These are phyloP conservation scores for Strix uralensis DNA, from an alignment of 2,113 vertebrate species.

Conservation along the genomic window DNA sequence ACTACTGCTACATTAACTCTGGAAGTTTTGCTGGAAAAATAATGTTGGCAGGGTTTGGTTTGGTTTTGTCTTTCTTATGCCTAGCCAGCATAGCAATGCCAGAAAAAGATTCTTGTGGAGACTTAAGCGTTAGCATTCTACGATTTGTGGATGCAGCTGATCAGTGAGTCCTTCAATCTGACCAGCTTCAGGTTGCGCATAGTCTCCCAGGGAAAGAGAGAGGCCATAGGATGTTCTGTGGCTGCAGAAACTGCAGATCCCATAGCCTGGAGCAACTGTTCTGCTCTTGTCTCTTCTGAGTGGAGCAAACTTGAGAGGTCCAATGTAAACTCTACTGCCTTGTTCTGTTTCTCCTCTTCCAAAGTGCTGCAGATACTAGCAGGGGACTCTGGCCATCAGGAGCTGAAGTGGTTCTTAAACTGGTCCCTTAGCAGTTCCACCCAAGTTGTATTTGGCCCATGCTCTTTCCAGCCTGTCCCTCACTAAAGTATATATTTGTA, in stretches of 20 bases:
- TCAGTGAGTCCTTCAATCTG: not conserved
- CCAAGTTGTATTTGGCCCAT: not conserved
- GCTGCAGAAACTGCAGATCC: not conserved
- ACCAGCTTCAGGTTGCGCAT: not conserved
- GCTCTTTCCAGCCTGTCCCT: not conserved
- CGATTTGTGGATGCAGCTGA: not conserved
- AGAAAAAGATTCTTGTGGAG: not conserved
- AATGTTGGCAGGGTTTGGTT: not conserved
- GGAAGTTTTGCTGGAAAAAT: slow-evolving; percentile 47
- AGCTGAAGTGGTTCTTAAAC: not conserved
- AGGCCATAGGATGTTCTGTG: not conserved
- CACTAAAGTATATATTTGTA: not conserved
- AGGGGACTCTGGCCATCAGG: not conserved
- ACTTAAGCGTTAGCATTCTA: not conserved
- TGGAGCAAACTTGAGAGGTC: not conserved
- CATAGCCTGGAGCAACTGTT: not conserved
- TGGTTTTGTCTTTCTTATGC: slow-evolving; percentile 7
- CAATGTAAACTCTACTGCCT: not conserved
- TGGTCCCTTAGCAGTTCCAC: not conserved
- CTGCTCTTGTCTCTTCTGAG: not conserved
- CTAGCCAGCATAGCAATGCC: not conserved
- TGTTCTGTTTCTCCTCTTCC: not conserved
- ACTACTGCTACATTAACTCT: not conserved
- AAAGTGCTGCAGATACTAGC: not conserved
- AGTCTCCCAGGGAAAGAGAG: not conserved